phyloP scores from a whole-genome alignment of 2,113 vertebrate genomes.

The Cololabis saira region DNA sequence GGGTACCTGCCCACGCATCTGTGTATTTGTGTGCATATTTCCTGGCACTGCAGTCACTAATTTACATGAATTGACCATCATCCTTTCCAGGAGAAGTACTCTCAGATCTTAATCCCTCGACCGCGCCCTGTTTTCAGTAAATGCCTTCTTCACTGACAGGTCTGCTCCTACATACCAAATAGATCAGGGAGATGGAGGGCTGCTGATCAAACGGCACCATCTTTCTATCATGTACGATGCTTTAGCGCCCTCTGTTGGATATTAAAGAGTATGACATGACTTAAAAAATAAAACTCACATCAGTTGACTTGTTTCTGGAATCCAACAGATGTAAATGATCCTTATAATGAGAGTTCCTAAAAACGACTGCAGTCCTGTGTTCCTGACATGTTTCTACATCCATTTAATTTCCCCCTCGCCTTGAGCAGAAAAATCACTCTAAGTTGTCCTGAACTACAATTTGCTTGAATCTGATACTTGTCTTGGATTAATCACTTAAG shows the following conservation, averaged over 20 bases:
- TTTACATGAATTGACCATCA: conserved; percentile 49
- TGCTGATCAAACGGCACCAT: conserved; percentile 50
- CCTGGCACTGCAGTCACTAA: conserved; percentile 20
- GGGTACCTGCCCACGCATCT: neutral
- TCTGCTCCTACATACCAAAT: conserved; percentile 62
- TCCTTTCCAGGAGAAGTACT: conserved; percentile 33
- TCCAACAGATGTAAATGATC: conserved; percentile 15
- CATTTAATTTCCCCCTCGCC: conserved; percentile 51
- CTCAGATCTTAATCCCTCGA: conserved; percentile 42
- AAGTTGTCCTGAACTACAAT: conserved; percentile 32
- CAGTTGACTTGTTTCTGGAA: conserved; percentile 8
- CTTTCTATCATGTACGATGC: conserved; percentile 46
- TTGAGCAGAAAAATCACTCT: conserved; percentile 27
- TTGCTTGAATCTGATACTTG: conserved; percentile 46
- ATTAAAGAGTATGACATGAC: neutral
- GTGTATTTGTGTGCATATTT: neutral
- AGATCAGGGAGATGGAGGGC: conserved; percentile 50
- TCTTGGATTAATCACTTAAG: conserved; percentile 60
- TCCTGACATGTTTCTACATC: conserved; percentile 32
- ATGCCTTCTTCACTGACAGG: conserved; percentile 53
- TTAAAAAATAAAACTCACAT: neutral
- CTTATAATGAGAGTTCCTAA: conserved; percentile 19
- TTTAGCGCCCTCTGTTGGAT: conserved; percentile 65
- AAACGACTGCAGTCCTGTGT: conserved; percentile 26
- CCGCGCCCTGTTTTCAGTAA: conserved; percentile 62